A percentile compares a stretch with the other conserved stretches of the same genome.
Evolutionary conservation across 1,140 invertebrate species (phyloP).

Genomic region (Brachionus rubens): DNA sequence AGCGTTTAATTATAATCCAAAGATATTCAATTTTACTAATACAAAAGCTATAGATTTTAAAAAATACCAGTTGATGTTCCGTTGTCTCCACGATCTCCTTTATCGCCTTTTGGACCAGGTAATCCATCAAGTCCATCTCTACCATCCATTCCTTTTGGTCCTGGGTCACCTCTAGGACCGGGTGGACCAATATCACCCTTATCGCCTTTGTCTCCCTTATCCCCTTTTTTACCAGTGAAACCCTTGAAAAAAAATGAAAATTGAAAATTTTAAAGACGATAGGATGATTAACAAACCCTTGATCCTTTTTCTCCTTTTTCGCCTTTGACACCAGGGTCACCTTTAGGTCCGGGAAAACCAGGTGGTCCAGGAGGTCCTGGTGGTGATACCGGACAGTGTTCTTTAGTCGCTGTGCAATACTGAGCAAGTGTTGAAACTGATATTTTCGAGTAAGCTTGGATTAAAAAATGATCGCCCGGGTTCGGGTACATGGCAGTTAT

Average conservation of each 20-base stretch:
- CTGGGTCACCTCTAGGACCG: neutral
- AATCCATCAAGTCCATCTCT: constrained; percentile 6
- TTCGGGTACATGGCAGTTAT: neutral
- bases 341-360: constrained; percentile 42
- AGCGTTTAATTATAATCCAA: neutral
- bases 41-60: neutral
- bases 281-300: neutral
- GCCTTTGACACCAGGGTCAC: constrained; percentile 37
- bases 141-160: neutral
- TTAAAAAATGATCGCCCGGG: constrained; percentile 42
- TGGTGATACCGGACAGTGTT: constrained; percentile 24
- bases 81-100: neutral
- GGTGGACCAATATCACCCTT: constrained; percentile 2
- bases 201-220: neutral
- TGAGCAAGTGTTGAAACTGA: constrained; percentile 38
- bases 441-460: constrained; percentile 43
- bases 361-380: constrained; percentile 14
- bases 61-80: neutral
- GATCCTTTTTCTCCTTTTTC: neutral
- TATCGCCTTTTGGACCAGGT: constrained; percentile 4
- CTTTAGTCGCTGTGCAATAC: constrained; percentile 36
- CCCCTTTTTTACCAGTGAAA: neutral
- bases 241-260: neutral
- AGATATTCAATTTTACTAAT: neutral
- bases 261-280: neutral